A percentile compares a stretch with the other conserved stretches of the same genome.
Evolutionary conservation across 2,797 vertebrate genomes (phyloP).

Genomic region (Micromesistius poutassou): DNA sequence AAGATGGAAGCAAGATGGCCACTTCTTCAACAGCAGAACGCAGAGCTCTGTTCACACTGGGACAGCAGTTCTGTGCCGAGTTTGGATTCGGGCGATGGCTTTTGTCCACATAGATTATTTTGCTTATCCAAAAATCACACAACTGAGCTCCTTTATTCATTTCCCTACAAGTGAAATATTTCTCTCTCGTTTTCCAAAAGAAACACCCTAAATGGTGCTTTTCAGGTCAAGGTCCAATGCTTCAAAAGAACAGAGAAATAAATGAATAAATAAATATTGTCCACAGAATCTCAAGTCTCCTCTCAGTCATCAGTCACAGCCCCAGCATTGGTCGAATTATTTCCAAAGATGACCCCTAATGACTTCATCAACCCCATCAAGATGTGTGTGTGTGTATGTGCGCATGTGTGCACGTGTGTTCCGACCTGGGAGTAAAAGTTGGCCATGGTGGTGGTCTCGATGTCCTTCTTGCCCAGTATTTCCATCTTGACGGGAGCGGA

Average conservation of each 20-base stretch:
- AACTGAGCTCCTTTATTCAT: neutral
- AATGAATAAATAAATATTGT: neutral
- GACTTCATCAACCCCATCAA: neutral
- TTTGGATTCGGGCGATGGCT: neutral
- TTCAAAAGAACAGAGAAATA: neutral
- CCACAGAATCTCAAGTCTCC: neutral
- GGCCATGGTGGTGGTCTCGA: conserved; percentile 97
- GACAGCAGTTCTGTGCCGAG: neutral
- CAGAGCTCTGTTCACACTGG: neutral
- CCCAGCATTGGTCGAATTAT: neutral
- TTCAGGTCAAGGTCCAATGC: neutral
- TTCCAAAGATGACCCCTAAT: neutral
- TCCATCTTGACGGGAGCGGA: conserved; percentile 97
- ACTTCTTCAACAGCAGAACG: neutral
- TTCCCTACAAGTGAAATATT: neutral
- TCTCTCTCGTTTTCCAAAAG: neutral
- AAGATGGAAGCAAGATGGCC: neutral
- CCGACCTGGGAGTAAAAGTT: conserved; percentile 97
- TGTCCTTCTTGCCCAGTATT: conserved; percentile 98
- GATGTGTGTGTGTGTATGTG: neutral
- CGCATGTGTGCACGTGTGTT: conserved; percentile 1
- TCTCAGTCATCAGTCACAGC: neutral
- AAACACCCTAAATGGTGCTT: neutral
- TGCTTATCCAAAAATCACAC: neutral
- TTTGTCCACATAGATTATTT: neutral